Percentiles rank a stretch among this genome's conserved stretches.
phyloP scores from a whole-genome alignment of 2,888 invertebrate species.

The Osmoderma eremita region DNA sequence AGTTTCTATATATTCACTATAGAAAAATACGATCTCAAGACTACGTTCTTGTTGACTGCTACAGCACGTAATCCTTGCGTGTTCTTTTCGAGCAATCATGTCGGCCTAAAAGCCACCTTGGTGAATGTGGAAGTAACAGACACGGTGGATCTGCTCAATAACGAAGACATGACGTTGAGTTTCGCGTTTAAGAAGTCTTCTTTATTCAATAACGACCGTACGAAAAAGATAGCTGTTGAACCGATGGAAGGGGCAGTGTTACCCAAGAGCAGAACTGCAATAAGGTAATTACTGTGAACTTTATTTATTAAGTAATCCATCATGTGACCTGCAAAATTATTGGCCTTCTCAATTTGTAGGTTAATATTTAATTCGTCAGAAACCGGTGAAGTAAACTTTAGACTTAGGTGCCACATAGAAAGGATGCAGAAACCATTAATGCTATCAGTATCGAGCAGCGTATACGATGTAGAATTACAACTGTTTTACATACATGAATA shows the following conservation, averaged over 20 bases:
- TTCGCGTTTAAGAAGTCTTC: slow-evolving; percentile 69
- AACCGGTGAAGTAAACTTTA: slow-evolving; percentile 68
- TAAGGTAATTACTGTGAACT: slow-evolving; percentile 64
- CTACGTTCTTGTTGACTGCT: slow-evolving; percentile 72
- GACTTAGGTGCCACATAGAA: slow-evolving; percentile 67
- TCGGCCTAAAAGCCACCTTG: slow-evolving; percentile 71
- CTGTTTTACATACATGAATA: slow-evolving; percentile 62
- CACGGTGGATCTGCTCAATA: slow-evolving; percentile 66
- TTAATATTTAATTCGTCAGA: slow-evolving; percentile 67
- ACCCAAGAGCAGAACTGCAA: slow-evolving; percentile 64
- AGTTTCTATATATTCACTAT: slow-evolving; percentile 74
- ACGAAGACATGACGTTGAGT: slow-evolving; percentile 65
- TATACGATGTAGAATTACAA: slow-evolving; percentile 66
- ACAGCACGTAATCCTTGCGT: slow-evolving; percentile 72
- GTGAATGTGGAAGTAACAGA: slow-evolving; percentile 67
- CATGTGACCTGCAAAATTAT: no score
- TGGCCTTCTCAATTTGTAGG: slow-evolving; percentile 60
- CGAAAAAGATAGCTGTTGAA: slow-evolving; percentile 65
- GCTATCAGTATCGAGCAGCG: slow-evolving; percentile 66
- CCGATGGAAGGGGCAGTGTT: slow-evolving; percentile 66
- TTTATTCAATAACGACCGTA: slow-evolving; percentile 67
- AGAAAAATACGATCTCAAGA: slow-evolving; percentile 67
- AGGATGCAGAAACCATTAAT: slow-evolving; percentile 66
- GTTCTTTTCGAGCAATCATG: slow-evolving; percentile 68
- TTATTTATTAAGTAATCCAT: background rate